Evolutionary conservation across 2,113 vertebrate species (phyloP).

Genomic region (Corynorhinus townsendii): DNA sequence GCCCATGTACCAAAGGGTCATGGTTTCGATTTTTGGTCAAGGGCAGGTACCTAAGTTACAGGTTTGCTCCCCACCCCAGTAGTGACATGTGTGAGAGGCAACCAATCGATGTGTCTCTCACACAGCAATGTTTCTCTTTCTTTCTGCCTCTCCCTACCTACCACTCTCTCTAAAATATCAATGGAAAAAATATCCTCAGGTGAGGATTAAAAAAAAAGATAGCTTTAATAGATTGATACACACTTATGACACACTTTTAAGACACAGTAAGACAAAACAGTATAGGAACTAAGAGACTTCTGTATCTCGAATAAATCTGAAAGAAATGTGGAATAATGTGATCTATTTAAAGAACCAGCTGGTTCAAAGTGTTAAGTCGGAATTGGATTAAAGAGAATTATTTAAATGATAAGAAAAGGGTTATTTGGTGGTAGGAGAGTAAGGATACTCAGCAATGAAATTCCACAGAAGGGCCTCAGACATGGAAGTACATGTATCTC

Average conservation of each 20-base stretch:
- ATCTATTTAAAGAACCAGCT: background rate
- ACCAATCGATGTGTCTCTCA: no score
- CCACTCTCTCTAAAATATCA: no score
- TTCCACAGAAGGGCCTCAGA: background rate
- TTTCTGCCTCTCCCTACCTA: no score
- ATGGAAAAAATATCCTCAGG: no score
- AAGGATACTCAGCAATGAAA: background rate
- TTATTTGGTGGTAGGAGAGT: background rate
- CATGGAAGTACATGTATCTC: background rate
- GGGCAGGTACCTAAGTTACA: no score
- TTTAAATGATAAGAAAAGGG: background rate
- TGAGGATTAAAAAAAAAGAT: no score
- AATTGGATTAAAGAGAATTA: background rate
- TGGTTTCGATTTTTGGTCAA: no score
- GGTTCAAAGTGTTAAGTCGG: background rate
- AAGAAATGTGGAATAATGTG: background rate
- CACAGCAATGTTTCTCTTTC: no score
- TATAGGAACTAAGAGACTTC: background rate
- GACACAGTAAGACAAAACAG: background rate
- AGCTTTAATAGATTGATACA: background rate
- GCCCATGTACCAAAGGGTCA: no score
- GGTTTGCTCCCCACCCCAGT: no score
- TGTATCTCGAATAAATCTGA: background rate
- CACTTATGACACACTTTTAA: constrained; percentile 1
- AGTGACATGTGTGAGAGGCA: no score